Base-by-base conservation (phyloP, 2,797 vertebrate species). In the Lycodopsis pacificus region DNA sequence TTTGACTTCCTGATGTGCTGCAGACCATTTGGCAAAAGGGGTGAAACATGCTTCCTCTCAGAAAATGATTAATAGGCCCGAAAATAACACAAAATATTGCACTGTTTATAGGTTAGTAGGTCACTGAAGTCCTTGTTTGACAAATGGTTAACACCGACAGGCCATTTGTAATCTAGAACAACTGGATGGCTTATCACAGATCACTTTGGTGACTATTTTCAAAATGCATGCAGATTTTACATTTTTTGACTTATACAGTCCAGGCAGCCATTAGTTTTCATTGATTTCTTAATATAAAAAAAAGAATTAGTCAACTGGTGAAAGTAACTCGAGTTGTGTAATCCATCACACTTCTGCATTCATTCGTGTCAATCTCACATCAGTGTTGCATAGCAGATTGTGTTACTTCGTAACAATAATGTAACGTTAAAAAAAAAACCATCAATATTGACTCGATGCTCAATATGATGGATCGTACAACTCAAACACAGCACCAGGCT, bases 81-180 rank as follows among this genome's bases (percentile, higher is more conserved):
- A 40, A 64, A 78, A 54, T 63, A 67, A 53, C 67, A 73, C 34
- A 54, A 42, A 61, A 25, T 30, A 5, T 34, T 51, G 25, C 51
- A 17, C 34, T 66, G 69, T 48, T 62, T 68, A 34, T 59, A 65
- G 17, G 67, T 48, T 48, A 76, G 53, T 69, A 58, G 65, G 69
- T 76, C 73, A 58, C 46, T 42, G 19, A 70, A 69, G 69, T 49
- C 51, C 12, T 76, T 17, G 59, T 74, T 77, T 83, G 67, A 79
- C 46, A 64, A 64, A 68, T 65, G 64, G 44, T 15, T 36, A 54
- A 46, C 20, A 65, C 30, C 48, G 61, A 63, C 46, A 72, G 36
- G 15, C 49, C 12, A 44, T 63, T 83, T 73, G 61, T 73, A 42
- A 66, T 38, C 0, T 34, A 19, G 19, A 44, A 53, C 11, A 46